These are phyloP conservation scores for Drosophila parthenogenetica DNA, from an alignment of 2,888 invertebrate genomes.

Conservation along the genomic window DNA sequence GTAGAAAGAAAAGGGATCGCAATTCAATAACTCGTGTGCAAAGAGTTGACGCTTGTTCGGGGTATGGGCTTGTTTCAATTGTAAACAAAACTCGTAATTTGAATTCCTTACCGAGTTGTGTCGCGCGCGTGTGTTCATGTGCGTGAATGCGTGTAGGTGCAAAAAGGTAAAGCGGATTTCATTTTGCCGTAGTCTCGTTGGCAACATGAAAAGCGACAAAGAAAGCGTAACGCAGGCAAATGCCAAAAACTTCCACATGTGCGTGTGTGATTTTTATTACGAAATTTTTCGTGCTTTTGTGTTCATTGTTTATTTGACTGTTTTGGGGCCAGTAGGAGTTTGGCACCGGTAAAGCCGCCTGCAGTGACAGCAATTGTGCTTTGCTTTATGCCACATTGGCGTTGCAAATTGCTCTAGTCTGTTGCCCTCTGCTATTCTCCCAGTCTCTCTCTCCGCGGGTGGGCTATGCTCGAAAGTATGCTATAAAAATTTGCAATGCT, in stretches of 20 bases:
- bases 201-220: slow-evolving; percentile 51
- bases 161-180: slow-evolving; percentile 60
- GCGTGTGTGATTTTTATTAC: slow-evolving; percentile 67
- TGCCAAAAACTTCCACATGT: slow-evolving; percentile 9
- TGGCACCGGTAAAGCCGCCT: slow-evolving; percentile 53
- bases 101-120: slow-evolving; percentile 64
- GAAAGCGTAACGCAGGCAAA: slow-evolving; percentile 8
- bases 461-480: slow-evolving; percentile 31
- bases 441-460: slow-evolving; percentile 3
- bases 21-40: slow-evolving; percentile 66
- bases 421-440: not conserved
- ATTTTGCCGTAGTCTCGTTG: slow-evolving; percentile 39
- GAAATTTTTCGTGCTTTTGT: slow-evolving; percentile 66
- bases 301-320: slow-evolving; percentile 71
- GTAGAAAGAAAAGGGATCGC: slow-evolving; percentile 28
- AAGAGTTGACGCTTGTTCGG: slow-evolving; percentile 29
- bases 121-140: slow-evolving; percentile 20
- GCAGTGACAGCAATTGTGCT: slow-evolving; percentile 49
- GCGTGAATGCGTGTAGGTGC: slow-evolving; percentile 27
- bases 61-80: slow-evolving; percentile 37
- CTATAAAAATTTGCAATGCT: slow-evolving; percentile 54
- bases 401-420: slow-evolving; percentile 9
- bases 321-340: slow-evolving; percentile 23
- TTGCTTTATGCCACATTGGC: slow-evolving; percentile 43
- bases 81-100: slow-evolving; percentile 78